phyloP scores from a whole-genome alignment of 92 coral and sea anemone species.

The Porites evermanni region DNA sequence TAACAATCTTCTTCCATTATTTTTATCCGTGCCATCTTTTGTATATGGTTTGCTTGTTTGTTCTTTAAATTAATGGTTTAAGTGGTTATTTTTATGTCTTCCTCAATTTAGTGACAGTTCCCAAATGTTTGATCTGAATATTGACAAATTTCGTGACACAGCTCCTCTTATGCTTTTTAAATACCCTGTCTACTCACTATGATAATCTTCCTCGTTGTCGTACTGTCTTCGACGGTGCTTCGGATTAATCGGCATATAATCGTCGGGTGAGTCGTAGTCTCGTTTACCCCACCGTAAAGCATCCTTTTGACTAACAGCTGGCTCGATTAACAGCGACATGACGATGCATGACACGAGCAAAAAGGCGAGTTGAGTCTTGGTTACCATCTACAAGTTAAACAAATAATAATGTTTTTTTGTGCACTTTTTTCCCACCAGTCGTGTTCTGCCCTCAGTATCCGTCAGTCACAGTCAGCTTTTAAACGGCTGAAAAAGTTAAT shows the following conservation, averaged over 20 bases:
- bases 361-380: constrained; percentile 35
- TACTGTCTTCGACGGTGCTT: constrained; percentile 15
- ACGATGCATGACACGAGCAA: constrained; percentile 33
- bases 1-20: too few species aligned
- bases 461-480: too few species aligned
- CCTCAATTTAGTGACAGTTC: too few species aligned
- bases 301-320: constrained; percentile 32
- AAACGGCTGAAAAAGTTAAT: too few species aligned
- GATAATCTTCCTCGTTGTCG: constrained; percentile 4
- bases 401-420: neutral
- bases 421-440: too few species aligned
- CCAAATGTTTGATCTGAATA: too few species aligned
- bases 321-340: constrained; percentile 8
- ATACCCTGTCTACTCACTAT: neutral
- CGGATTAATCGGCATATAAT: neutral
- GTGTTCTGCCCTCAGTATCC: too few species aligned
- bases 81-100: too few species aligned
- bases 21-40: too few species aligned
- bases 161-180: neutral
- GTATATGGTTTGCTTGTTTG: too few species aligned
- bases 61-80: too few species aligned
- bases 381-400: constrained; percentile 20
- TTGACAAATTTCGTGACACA: neutral
- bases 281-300: constrained; percentile 48
- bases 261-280: neutral